phyloP scores from a whole-genome alignment of 1,140 invertebrate species.

The Sarcophaga peregrina region DNA sequence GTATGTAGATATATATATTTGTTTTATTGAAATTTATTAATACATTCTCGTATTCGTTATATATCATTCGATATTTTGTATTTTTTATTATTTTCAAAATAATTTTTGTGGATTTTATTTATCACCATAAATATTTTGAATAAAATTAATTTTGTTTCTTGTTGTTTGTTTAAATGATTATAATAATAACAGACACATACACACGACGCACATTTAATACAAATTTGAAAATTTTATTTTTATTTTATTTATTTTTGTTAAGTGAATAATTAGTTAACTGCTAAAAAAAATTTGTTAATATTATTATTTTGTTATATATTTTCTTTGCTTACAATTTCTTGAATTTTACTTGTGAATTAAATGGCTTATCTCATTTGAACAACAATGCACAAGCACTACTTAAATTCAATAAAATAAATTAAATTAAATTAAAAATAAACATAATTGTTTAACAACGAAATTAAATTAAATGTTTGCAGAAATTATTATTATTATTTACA shows the following conservation, averaged over 20 bases:
- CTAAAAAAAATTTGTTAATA: constrained; percentile 30
- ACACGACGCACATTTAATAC: constrained; percentile 27
- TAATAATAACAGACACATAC: constrained; percentile 30
- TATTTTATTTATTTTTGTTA: background rate
- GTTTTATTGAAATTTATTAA: constrained; percentile 24
- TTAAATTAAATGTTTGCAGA: constrained; percentile 2
- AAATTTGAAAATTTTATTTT: constrained; percentile 9
- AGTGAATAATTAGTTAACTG: constrained; percentile 27
- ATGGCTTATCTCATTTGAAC: background rate
- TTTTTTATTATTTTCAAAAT: background rate
- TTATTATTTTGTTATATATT: constrained; percentile 7
- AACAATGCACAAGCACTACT: constrained; percentile 7
- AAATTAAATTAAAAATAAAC: constrained; percentile 5
- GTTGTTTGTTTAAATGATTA: background rate
- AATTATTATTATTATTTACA: constrained; percentile 8
- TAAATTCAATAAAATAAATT: background rate
- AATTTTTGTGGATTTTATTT: background rate
- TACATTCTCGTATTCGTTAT: background rate
- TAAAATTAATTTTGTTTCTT: constrained; percentile 10
- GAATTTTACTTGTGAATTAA: background rate
- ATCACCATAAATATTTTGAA: constrained; percentile 25
- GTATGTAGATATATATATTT: background rate
- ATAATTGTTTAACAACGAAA: background rate
- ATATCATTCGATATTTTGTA: background rate
- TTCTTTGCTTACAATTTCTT: constrained; percentile 23